phyloP scores from a whole-genome alignment of 2,113 vertebrate genomes.

The Megaceryle maxima region DNA sequence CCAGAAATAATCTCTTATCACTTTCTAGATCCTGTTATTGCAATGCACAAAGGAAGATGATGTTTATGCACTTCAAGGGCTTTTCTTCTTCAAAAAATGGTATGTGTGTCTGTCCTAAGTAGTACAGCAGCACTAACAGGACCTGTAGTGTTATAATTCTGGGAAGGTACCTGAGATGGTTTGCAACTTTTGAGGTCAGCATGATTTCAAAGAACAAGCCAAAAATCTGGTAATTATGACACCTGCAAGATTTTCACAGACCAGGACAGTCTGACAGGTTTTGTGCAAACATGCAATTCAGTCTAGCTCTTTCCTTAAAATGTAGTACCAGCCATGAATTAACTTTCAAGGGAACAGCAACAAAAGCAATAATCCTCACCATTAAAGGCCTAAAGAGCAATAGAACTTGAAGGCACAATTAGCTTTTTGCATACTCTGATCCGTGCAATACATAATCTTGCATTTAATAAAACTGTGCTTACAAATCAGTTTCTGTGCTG shows the following conservation, averaged over 20 bases:
- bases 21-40: neutral
- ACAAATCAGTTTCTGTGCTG: neutral
- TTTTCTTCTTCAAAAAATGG: neutral
- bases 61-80: neutral
- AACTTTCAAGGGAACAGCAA: neutral
- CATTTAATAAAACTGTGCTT: neutral
- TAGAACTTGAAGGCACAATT: neutral
- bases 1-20: neutral
- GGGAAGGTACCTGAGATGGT: neutral
- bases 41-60: neutral
- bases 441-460: neutral
- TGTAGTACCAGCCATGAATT: rapidly evolving
- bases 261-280: neutral
- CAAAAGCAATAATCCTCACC: neutral
- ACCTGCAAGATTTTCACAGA: neutral
- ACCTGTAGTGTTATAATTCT: neutral
- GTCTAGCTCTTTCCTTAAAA: neutral
- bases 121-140: neutral
- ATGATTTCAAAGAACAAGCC: neutral
- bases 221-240: neutral
- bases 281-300: neutral
- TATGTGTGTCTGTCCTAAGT: neutral
- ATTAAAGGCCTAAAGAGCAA: neutral
- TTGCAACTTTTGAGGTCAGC: neutral
- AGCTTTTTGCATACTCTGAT: neutral